Evolutionary conservation across 2,888 invertebrate genomes (phyloP).

Genomic region (Brachypalpus laphriformis): DNA sequence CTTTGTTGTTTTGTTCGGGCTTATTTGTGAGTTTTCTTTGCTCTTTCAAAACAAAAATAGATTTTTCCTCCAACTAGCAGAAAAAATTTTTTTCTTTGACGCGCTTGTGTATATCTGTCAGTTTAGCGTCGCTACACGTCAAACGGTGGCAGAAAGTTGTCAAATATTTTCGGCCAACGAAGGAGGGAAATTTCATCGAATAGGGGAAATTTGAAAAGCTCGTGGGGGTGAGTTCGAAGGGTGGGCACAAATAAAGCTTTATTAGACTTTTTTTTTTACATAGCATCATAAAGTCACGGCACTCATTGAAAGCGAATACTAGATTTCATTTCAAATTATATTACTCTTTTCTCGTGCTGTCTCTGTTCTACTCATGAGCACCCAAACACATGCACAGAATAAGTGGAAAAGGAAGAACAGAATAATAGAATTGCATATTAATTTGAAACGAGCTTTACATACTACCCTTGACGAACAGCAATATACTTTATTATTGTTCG

Average conservation of each 20-base stretch:
- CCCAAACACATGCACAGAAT: too few relatives aligned
- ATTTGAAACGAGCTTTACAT: too few relatives aligned
- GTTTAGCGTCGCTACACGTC: conserved; percentile 62
- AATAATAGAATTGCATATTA: too few relatives aligned
- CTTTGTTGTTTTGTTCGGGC: conserved; percentile 30
- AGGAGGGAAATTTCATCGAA: background rate
- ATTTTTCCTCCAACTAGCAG: conserved; percentile 46
- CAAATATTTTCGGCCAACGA: background rate
- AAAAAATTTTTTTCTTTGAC: conserved; percentile 31
- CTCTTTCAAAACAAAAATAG: conserved; percentile 66
- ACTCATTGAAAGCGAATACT: too few relatives aligned
- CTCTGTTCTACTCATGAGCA: too few relatives aligned
- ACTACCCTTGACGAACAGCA: too few relatives aligned
- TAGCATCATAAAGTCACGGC: too few relatives aligned
- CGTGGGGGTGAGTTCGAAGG: background rate
- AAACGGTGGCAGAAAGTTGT: conserved; percentile 28
- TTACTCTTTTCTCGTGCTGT: too few relatives aligned
- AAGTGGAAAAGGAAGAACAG: too few relatives aligned
- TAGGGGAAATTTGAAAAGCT: background rate
- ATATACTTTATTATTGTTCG: too few relatives aligned
- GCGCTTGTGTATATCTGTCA: conserved; percentile 67
- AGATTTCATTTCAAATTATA: too few relatives aligned
- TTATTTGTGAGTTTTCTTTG: conserved; percentile 19
- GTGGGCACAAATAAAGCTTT: background rate
- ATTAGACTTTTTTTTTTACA: too few relatives aligned